These are phyloP conservation scores for Amblyjoppa proteus DNA, from an alignment of 2,888 invertebrate species.

Conservation along the genomic window DNA sequence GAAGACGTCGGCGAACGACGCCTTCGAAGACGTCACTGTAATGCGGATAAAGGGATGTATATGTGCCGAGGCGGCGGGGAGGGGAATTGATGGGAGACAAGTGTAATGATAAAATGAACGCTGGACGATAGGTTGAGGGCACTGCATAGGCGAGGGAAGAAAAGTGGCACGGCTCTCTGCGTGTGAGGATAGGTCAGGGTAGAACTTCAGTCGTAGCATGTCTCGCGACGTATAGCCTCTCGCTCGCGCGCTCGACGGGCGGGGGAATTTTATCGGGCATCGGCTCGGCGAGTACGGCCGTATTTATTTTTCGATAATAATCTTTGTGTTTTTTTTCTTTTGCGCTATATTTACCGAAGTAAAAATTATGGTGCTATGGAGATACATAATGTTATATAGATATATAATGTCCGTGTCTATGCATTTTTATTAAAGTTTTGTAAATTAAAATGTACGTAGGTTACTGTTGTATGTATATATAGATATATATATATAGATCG, in stretches of 20 bases:
- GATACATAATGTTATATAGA: too few species aligned
- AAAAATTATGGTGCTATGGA: too few species aligned
- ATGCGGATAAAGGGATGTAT: neutral
- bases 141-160: constrained; percentile 11
- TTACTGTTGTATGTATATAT: too few species aligned
- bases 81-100: constrained; percentile 5
- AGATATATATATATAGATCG: too few species aligned
- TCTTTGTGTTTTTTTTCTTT: neutral
- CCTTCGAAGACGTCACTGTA: neutral
- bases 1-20: neutral
- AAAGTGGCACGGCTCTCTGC: constrained; percentile 13
- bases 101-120: constrained; percentile 1
- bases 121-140: constrained; percentile 1
- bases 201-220: constrained; percentile 9
- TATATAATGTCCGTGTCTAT: too few species aligned
- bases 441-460: too few species aligned
- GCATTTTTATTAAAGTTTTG: too few species aligned
- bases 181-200: constrained; percentile 19
- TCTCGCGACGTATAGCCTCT: constrained; percentile 5
- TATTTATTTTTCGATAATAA: constrained; percentile 1
- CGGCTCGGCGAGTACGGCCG: neutral
- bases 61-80: neutral
- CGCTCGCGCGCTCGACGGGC: neutral
- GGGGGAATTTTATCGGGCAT: neutral
- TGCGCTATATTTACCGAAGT: neutral